Evolutionary conservation across 1,140 invertebrate genomes (phyloP).

Genomic region (Ostrea denselamellosa): DNA sequence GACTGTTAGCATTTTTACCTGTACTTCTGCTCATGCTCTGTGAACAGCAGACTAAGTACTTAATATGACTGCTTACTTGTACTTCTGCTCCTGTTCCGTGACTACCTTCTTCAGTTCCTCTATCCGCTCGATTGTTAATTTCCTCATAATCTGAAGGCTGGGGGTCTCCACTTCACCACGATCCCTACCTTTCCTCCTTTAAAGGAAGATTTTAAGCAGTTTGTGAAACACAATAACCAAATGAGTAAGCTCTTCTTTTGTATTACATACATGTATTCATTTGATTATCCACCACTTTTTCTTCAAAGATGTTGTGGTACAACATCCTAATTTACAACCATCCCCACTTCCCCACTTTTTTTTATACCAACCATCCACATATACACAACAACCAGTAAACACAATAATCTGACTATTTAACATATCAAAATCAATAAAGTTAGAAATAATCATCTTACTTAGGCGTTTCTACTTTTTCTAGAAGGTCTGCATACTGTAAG

Average conservation of each 20-base stretch:
- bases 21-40: conserved; percentile 86
- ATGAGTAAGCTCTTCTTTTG: neutral
- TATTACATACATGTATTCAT: neutral
- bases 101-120: conserved; percentile 87
- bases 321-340: no score
- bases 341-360: no score
- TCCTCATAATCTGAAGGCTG: conserved; percentile 88
- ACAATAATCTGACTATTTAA: neutral
- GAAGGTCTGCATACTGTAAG: conserved; percentile 89
- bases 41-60: neutral
- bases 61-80: conserved; percentile 76
- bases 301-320: neutral
- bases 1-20: conserved; percentile 65
- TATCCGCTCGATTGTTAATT: conserved; percentile 88
- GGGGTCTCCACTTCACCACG: conserved; percentile 85
- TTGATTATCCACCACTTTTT: neutral
- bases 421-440: neutral
- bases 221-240: neutral
- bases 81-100: conserved; percentile 85
- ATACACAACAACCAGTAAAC: neutral
- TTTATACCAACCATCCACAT: neutral
- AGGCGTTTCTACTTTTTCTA: conserved; percentile 91
- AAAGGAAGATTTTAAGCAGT: conserved; percentile 45
- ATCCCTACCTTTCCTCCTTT: conserved; percentile 85
- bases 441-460: conserved; percentile 81